Base-by-base conservation (phyloP, 2,797 vertebrate species). In the Xiphorhynchus erythropygius region DNA sequence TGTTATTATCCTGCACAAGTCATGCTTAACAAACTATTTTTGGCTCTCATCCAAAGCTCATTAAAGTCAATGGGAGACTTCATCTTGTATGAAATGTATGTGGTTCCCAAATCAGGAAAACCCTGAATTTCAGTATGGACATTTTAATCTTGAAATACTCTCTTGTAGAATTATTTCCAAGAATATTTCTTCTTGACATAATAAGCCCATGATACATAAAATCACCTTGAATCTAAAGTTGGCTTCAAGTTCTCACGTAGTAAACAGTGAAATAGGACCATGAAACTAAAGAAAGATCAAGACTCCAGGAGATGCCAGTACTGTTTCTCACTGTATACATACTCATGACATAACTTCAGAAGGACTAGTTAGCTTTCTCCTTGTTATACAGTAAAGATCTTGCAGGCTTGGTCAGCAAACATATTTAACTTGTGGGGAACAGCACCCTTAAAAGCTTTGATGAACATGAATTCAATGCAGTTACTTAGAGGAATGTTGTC, bases 11-110 rank as follows among this genome's bases (percentile, higher is more conserved):
- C 69, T 63, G 44, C 22, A 90, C 67, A 88, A 95, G 28, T 76
- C 55, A 78, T 9, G 47, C 19, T 79, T 88, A 59, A 75, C 59
- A 63, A 85, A 91, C 18, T 86, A 56, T 73, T 86, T 93, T 78
- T 73, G 69, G 63, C 32, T 84, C 35, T 63, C 17, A 84, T 56
- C 46, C 55, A 90, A 91, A 79, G 42, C 57, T 87, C 50, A 63
- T 67, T 94, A 76, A 86, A 84, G 27, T 83, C 52, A 87, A 60
- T 0, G 4, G 44, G 44, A 73, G 30, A 56, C 30, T 67, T 92
- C 37, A 71, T 32, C 15, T 35, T 74, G 22, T 19, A 84, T 14
- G n/a, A 80, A 78, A 59, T 69, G 22, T 33, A 25, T 87, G 47
- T 49, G n/a, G 25, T 52, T 78, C 9, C 30, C 25, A 65, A 69